Base-by-base conservation (phyloP, 2,113 vertebrate genomes). In the Anoplopoma fimbria region DNA sequence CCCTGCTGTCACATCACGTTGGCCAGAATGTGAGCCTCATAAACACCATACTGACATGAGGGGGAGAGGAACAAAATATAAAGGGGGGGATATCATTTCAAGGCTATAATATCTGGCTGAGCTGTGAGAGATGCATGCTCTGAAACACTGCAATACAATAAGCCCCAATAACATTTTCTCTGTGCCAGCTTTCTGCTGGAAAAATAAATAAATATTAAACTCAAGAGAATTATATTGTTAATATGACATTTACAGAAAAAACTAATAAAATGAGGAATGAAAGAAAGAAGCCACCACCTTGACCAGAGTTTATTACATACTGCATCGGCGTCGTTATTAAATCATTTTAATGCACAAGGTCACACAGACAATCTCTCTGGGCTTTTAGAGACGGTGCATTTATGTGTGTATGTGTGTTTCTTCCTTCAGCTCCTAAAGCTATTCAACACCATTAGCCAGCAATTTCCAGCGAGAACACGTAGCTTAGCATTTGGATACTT, bases 1-100 rank as follows among this genome's bases (percentile, higher is more conserved):
- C 70, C 85, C 82, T 87, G 89, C 89, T 92, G 90, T 92, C 90
- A 68, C 77, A 69, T 77, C 65, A 34, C 53, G 5, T 69, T 75
- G 87, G 47, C 70, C 83, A 89, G 85, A 90, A 84, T 69, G 55
- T 33, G n/a, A 77, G 79, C 42, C 42, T 84, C 63, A 36, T 62
- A 75, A 80, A 75, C 65, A 77, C 67, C 78, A 77, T 60, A 62
- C 67, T 61, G 63, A 63, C 67, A 73, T 1, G 36, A 10, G 4
- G 53, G 62, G 40, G 53, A 58, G 10, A 47, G 23, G 29, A 21
- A 49, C 33, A 47, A 25, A 75, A 69, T 25, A 51, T 29, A 14
- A 68, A 70, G 38, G 29, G 0, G 49, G n/a, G n/a, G 10, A 61
- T 72, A n/a, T 45, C 4, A 76, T 82, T 77, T 79, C 47, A 69